Evolutionary conservation across 2,113 vertebrate genomes (phyloP), one percentile per base, ranked within the genome.

Genomic region (Austrofundulus limnaeus): DNA sequence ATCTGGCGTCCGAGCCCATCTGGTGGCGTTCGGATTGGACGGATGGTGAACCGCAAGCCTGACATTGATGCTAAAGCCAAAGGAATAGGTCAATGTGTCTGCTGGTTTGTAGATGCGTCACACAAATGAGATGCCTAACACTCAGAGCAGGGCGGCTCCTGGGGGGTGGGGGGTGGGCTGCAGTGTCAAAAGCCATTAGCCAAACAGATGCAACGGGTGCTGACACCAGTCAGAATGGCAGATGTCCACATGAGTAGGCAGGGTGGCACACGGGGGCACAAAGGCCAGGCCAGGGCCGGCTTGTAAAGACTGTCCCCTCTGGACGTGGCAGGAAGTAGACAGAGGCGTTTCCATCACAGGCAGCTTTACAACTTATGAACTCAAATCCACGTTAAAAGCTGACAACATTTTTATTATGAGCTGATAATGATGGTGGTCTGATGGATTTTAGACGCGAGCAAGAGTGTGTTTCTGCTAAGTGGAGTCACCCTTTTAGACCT

Each of bases 81-180:
- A 88, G 82, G 91, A 91, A 90, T 91, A 88, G 91, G 91, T 92
- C 89, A 92, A 86, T 86, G 88, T 90, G 90, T 91, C 87, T 85
- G 85, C 69, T 83, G 85, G 82, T 87, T 87, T 80, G 68, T 79
- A 82, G 78, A 81, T 74, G 66, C 42, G 34, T 79, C 41, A 61
- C 74, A 72, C 80, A 82, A 85, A 90, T 58, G 74, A 92, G 87
- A 88, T 79, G 80, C 77, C 70, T 81, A 61, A 78, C 81, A 79
- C 82, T 85, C 79, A 60, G 66, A 41, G 19, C 79, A 10, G 79
- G 45, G 31, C 12, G 58, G 69, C 23, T 68, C 86, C 83, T 48
- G 3, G 5, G 31, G 31, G 31, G 25, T 3, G 61, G 88, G n/a
- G n/a, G n/a, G n/a, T n/a, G 75, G 76, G 70, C 79, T 20, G 19